Evolutionary conservation across 2,113 vertebrate genomes (phyloP).

Genomic region (Labeo rohita): DNA sequence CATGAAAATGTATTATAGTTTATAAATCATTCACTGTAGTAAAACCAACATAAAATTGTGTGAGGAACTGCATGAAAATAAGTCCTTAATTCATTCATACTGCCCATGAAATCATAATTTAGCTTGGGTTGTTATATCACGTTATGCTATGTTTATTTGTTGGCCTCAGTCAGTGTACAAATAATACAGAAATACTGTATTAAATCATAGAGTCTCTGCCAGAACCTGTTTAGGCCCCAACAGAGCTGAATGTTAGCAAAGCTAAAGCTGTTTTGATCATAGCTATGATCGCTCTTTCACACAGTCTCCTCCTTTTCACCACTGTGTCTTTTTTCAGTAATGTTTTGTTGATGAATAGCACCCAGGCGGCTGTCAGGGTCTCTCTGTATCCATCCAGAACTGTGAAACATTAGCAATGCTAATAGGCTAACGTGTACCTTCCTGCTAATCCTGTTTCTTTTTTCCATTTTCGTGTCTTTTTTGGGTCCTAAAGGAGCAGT

Average conservation of each 20-base stretch:
- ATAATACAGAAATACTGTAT: not conserved
- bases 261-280: constrained; percentile 4
- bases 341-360: constrained; percentile 1
- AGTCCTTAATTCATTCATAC: not conserved
- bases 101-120: not conserved
- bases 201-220: not conserved
- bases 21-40: not conserved
- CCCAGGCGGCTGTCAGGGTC: constrained; percentile 35
- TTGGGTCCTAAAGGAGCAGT: not conserved
- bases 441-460: constrained; percentile 30
- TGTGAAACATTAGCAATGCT: constrained; percentile 65
- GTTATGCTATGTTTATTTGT: not conserved
- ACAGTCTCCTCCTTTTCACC: not conserved
- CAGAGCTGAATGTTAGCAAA: not conserved
- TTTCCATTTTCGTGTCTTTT: not conserved
- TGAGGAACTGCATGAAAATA: not conserved
- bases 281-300: not conserved
- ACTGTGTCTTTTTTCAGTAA: constrained; percentile 51
- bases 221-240: not conserved
- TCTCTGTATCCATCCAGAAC: constrained; percentile 54
- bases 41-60: not conserved
- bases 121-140: not conserved
- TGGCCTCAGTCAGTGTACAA: not conserved
- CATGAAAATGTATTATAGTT: not conserved
- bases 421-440: constrained; percentile 55